phyloP scores from a whole-genome alignment of 1,140 invertebrate species.

The Cydia fagiglandana region DNA sequence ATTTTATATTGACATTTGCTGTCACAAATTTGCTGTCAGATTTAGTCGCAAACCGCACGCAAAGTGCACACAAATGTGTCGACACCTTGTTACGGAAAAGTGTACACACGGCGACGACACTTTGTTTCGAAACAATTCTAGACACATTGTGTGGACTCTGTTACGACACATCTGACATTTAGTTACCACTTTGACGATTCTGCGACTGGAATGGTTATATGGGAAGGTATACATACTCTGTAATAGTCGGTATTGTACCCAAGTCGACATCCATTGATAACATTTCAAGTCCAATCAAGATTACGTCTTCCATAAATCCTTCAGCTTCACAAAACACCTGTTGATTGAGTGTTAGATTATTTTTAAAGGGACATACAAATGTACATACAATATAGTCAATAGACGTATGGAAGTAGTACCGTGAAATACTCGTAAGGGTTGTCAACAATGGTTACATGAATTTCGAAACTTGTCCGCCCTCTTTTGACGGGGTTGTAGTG shows the following conservation, averaged over 20 bases:
- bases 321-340: slow-evolving; percentile 70
- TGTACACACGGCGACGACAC: no score
- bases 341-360: background rate
- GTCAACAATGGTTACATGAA: slow-evolving; percentile 60
- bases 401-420: slow-evolving; percentile 41
- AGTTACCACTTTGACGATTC: no score
- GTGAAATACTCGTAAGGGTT: slow-evolving; percentile 70
- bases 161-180: no score
- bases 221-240: slow-evolving; percentile 46
- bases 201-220: no score
- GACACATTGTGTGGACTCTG: no score
- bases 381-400: background rate
- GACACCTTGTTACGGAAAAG: no score
- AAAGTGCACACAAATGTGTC: no score
- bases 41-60: no score
- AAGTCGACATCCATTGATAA: slow-evolving; percentile 66
- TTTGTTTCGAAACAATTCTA: no score
- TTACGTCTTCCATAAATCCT: slow-evolving; percentile 71
- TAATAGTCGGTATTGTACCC: slow-evolving; percentile 49
- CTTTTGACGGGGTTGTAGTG: slow-evolving; percentile 62
- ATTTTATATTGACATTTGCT: no score
- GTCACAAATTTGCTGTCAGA: no score
- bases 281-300: slow-evolving; percentile 66
- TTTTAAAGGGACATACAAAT: background rate
- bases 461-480: slow-evolving; percentile 60